A percentile compares a stretch with the other conserved stretches of the same genome.
phyloP scores from a whole-genome alignment of 2,113 vertebrate genomes.

The Mixornis gularis region DNA sequence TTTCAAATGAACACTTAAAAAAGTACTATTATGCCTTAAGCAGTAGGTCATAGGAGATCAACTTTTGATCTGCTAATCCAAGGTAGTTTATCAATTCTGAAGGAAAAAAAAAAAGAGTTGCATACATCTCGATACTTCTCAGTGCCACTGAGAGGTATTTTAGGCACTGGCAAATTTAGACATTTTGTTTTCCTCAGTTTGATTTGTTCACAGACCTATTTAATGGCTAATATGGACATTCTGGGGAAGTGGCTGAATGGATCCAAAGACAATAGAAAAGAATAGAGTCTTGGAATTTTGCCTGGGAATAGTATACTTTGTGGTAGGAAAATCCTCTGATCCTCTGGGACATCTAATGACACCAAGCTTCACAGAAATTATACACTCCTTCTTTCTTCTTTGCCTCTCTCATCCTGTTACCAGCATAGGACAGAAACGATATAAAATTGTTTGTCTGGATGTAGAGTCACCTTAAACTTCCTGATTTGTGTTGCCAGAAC shows the following conservation, averaged over 20 bases:
- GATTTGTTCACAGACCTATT: not conserved
- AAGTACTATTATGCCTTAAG: not conserved
- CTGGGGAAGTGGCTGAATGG: not conserved
- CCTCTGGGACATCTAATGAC: not conserved
- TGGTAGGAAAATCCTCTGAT: not conserved
- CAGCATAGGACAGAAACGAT: not conserved
- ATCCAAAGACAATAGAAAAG: not conserved
- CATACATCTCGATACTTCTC: not conserved
- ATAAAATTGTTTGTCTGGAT: not conserved
- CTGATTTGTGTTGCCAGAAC: not conserved
- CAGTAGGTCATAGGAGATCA: not conserved
- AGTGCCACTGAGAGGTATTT: not conserved
- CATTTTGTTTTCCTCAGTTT: not conserved
- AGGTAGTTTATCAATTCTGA: not conserved
- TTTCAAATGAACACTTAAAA: not conserved
- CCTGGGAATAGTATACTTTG: not conserved
- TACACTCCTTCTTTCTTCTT: not conserved
- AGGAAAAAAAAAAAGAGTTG: fast-evolving
- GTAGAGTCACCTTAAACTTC: not conserved
- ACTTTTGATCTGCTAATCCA: not conserved
- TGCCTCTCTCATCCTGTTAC: not conserved
- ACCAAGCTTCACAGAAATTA: not conserved
- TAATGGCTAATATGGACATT: not conserved
- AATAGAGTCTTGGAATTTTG: not conserved
- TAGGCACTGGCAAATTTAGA: fast-evolving